A percentile compares a stretch with the other conserved stretches of the same genome.
Evolutionary conservation across 2,797 vertebrate genomes (phyloP).

Genomic region (Morus bassanus): DNA sequence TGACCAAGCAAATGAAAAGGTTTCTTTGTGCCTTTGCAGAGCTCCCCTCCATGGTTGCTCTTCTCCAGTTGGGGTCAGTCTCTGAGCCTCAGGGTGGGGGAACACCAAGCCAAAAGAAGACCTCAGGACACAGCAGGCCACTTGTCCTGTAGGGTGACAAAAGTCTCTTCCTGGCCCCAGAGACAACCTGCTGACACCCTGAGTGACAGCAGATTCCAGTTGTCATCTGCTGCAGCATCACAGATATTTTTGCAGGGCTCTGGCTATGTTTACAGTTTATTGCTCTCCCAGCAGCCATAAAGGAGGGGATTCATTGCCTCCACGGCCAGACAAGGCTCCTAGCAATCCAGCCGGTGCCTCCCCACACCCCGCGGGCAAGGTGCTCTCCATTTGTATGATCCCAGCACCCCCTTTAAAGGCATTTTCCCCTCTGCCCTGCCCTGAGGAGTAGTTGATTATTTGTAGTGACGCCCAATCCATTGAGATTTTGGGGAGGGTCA

Average conservation of each 20-base stretch:
- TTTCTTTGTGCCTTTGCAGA: background rate
- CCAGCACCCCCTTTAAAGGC: background rate
- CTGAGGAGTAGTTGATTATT: background rate
- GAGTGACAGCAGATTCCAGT: background rate
- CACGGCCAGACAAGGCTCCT: no score
- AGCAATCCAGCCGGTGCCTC: background rate
- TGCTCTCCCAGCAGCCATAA: background rate
- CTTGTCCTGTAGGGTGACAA: background rate
- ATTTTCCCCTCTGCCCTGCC: background rate
- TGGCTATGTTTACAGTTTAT: background rate
- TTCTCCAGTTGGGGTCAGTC: background rate
- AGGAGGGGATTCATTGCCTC: background rate
- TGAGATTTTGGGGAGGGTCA: background rate
- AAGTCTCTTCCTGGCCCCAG: background rate
- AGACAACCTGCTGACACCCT: background rate
- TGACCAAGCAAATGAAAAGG: background rate
- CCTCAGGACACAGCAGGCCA: background rate
- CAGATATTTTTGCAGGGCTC: background rate
- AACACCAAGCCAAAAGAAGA: background rate
- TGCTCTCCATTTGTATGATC: background rate
- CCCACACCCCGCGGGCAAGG: background rate
- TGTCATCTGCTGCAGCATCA: background rate
- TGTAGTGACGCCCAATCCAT: background rate
- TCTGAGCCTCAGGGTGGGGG: background rate
- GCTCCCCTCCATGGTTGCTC: background rate